These are phyloP conservation scores for Sebastolobus altivelis DNA, from an alignment of 2,797 vertebrate species.

Conservation along the genomic window DNA sequence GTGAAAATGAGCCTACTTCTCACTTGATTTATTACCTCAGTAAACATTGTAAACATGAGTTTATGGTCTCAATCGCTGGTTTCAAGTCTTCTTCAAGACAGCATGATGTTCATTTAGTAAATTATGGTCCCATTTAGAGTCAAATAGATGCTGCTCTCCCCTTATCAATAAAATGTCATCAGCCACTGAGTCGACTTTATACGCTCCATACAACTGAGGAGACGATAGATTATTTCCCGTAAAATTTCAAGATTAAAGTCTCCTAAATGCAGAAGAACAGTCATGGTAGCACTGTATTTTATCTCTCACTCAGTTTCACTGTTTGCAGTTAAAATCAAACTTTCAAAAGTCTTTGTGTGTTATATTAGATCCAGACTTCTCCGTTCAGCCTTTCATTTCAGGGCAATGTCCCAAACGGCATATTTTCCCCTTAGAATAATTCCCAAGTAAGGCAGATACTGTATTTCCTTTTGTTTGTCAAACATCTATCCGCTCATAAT, in stretches of 20 bases:
- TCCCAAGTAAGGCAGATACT: background rate
- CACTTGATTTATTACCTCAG: no score
- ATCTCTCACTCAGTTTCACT: conserved; percentile 3
- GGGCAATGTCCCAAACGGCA: conserved; percentile 19
- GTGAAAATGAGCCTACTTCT: no score
- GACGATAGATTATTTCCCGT: background rate
- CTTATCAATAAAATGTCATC: conserved; percentile 18
- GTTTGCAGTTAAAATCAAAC: background rate
- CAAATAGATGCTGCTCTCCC: background rate
- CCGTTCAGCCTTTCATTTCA: conserved; percentile 3
- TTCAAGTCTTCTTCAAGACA: no score
- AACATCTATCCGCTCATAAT: background rate
- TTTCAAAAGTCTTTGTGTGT: conserved; percentile 6
- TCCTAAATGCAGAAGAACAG: background rate
- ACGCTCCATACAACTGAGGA: background rate
- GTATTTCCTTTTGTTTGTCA: conserved; percentile 13
- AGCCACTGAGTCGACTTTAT: background rate
- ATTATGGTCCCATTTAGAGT: no score
- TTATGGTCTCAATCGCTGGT: no score
- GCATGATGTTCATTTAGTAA: no score
- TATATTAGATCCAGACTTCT: conserved; percentile 25
- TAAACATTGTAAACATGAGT: no score
- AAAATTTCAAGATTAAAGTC: background rate
- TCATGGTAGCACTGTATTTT: background rate
- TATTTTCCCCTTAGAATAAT: conserved; percentile 22